These are phyloP conservation scores for Sceliomorpha sp. DNA, from an alignment of 2,888 invertebrate species.

Conservation along the genomic window DNA sequence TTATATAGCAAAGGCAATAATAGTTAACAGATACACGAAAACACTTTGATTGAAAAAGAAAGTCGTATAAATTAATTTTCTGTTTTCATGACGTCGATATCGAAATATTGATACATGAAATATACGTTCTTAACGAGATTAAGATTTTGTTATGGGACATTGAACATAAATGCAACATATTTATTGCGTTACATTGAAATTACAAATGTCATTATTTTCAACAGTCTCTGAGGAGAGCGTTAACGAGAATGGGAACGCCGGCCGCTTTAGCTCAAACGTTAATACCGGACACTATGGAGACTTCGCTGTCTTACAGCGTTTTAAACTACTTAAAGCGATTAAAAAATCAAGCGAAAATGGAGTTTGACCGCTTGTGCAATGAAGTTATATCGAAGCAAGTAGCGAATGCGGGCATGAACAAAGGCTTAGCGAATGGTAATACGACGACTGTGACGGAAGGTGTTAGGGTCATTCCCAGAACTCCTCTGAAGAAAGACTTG, in stretches of 20 bases:
- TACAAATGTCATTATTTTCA: no score
- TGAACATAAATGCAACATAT: no score
- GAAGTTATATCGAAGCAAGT: constrained; percentile 87
- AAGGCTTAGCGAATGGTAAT: constrained; percentile 71
- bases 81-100: no score
- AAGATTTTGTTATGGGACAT: no score
- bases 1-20: no score
- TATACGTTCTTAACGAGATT: no score
- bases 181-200: no score
- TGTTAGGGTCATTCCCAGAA: constrained; percentile 87
- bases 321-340: constrained; percentile 96
- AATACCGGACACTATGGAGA: constrained; percentile 95
- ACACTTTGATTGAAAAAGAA: no score
- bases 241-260: constrained; percentile 95
- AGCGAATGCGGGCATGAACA: constrained; percentile 70
- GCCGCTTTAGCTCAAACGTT: constrained; percentile 90
- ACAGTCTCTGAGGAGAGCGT: constrained; percentile 93
- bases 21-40: no score
- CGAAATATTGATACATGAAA: no score
- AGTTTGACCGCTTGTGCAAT: constrained; percentile 92
- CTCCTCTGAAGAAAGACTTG: constrained; percentile 88
- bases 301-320: constrained; percentile 94
- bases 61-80: no score
- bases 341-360: constrained; percentile 95
- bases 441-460: constrained; percentile 85